Evolutionary conservation across 1,140 invertebrate genomes (phyloP).

Genomic region (Periplaneta americana): DNA sequence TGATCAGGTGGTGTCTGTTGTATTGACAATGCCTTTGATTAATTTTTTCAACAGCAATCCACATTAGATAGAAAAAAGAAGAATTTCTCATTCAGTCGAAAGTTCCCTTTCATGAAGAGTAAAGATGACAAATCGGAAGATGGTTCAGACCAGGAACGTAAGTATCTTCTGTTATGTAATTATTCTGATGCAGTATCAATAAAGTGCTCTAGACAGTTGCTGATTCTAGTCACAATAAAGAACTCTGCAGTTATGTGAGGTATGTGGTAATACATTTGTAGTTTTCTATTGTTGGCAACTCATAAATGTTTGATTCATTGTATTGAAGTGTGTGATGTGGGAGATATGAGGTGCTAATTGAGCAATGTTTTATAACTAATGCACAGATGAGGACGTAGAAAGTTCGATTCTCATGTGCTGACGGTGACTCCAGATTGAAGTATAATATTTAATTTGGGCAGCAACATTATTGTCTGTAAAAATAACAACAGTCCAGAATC

Average conservation of each 20-base stretch:
- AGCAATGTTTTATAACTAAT: background rate
- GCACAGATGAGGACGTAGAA: background rate
- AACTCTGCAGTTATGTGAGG: background rate
- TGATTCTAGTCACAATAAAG: background rate
- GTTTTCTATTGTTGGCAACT: background rate
- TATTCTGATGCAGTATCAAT: background rate
- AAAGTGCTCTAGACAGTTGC: slow-evolving; percentile 8
- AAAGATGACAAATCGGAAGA: slow-evolving; percentile 97
- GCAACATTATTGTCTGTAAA: background rate
- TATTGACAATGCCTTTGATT: background rate
- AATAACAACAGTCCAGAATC: too few species aligned
- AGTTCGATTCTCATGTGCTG: background rate
- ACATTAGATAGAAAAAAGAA: slow-evolving; percentile 95
- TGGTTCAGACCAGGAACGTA: slow-evolving; percentile 96
- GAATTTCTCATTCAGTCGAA: slow-evolving; percentile 94
- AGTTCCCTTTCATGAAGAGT: slow-evolving; percentile 98
- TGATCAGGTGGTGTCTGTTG: background rate
- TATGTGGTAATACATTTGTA: background rate
- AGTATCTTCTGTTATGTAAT: slow-evolving; percentile 46
- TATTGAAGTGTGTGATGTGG: background rate
- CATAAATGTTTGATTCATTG: background rate
- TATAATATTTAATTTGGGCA: background rate
- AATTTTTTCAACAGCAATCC: slow-evolving; percentile 59
- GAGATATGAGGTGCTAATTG: background rate
- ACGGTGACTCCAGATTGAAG: background rate